Conservation (phyloP, 2,797 vertebrate species). For the Rhabdophis nuchalis region DNA sequence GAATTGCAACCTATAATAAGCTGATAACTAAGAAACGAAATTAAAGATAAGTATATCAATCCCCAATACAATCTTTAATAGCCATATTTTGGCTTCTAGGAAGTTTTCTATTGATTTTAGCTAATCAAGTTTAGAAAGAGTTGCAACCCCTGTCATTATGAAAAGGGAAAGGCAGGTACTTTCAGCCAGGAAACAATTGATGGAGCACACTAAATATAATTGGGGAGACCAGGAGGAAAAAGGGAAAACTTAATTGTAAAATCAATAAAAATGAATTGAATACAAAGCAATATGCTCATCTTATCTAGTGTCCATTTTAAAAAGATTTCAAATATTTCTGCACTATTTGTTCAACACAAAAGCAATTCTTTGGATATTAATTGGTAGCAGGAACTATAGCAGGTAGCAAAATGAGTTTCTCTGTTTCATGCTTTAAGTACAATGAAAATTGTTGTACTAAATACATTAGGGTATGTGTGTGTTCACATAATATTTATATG, state of each 20-base stretch:
- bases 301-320: slow-evolving; percentile 10
- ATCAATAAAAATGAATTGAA: slow-evolving; percentile 31
- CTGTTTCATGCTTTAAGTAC: neutral
- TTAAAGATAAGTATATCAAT: slow-evolving; percentile 29
- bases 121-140: slow-evolving; percentile 21
- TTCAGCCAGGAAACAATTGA: neutral
- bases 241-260: slow-evolving; percentile 1
- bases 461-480: neutral
- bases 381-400: neutral
- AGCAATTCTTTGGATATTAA: neutral
- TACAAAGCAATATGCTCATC: slow-evolving; percentile 13
- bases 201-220: neutral
- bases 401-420: neutral
- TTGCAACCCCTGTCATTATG: slow-evolving; percentile 12
- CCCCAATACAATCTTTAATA: slow-evolving; percentile 39
- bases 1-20: slow-evolving; percentile 30
- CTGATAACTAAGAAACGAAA: slow-evolving; percentile 13
- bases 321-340: neutral
- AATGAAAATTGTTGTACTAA: neutral
- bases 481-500: neutral
- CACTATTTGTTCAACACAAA: neutral
- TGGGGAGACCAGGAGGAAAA: neutral
- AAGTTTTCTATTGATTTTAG: slow-evolving; percentile 38
- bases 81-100: slow-evolving; percentile 15
- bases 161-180: slow-evolving; percentile 20